These are phyloP conservation scores for Siniperca undulata DNA, from an alignment of 2,797 vertebrate genomes.

Conservation along the genomic window DNA sequence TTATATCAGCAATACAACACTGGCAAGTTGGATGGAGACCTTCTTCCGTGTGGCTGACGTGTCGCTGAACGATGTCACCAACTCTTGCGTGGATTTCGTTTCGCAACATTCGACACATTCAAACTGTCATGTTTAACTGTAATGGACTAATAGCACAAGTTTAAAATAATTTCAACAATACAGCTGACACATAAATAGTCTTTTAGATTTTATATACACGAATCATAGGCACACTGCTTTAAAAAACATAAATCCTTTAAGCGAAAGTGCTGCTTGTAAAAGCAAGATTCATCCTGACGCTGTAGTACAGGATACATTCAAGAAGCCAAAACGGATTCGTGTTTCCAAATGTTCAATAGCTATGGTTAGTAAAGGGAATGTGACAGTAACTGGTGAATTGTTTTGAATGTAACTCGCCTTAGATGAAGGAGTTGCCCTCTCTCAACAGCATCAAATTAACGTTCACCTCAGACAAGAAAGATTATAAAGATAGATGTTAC, in stretches of 20 bases:
- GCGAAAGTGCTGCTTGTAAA: conserved; percentile 64
- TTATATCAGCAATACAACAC: neutral
- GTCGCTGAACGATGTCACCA: conserved; percentile 67
- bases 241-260: neutral
- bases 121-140: neutral
- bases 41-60: conserved; percentile 83
- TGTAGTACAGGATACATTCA: conserved; percentile 59
- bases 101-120: conserved; percentile 43
- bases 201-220: accelerated
- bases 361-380: neutral
- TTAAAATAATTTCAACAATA: neutral
- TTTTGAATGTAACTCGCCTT: conserved; percentile 69
- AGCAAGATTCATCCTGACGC: neutral
- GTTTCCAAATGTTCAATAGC: conserved; percentile 56
- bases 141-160: neutral
- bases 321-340: conserved; percentile 14
- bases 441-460: conserved; percentile 76
- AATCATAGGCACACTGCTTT: accelerated
- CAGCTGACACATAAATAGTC: accelerated
- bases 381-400: neutral
- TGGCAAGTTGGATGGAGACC: conserved; percentile 16
- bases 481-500: conserved; percentile 40
- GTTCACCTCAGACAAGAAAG: conserved; percentile 56
- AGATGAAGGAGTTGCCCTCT: conserved; percentile 78
- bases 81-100: neutral